A percentile compares a stretch with the other conserved stretches of the same genome.
phyloP scores from a whole-genome alignment of 2,797 vertebrate species.

The Pseudomugil gertrudae region DNA sequence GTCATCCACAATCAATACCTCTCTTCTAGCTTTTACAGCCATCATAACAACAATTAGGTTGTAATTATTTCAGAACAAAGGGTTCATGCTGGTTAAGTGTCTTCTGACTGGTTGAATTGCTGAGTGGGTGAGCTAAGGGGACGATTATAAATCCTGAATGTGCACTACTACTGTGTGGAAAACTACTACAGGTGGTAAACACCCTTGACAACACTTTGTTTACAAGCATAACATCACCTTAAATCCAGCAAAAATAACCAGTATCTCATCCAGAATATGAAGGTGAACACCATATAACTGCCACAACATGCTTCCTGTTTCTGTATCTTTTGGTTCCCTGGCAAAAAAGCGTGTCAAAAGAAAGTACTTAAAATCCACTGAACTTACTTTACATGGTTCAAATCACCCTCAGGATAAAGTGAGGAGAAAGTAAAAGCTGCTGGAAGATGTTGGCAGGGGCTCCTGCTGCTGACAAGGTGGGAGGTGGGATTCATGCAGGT shows the following conservation, averaged over 20 bases:
- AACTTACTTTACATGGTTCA: too few species aligned
- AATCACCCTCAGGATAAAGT: too few species aligned
- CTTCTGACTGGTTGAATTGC: neutral
- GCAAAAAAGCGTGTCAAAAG: too few species aligned
- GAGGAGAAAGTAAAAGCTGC: too few species aligned
- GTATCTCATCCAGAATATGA: neutral
- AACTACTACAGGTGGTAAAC: neutral
- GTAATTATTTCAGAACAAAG: neutral
- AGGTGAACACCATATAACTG: neutral
- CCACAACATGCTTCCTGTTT: too few species aligned
- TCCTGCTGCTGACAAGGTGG: too few species aligned
- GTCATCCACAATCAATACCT: neutral
- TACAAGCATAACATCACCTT: neutral
- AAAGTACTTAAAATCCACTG: too few species aligned
- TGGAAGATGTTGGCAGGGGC: too few species aligned
- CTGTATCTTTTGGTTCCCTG: too few species aligned
- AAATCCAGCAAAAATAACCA: neutral
- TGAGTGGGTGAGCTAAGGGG: neutral
- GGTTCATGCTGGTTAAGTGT: neutral
- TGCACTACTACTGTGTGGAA: neutral
- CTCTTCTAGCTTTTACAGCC: neutral
- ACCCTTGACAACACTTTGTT: neutral
- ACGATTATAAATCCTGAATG: neutral
- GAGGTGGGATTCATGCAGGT: too few species aligned
- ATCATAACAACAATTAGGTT: constrained; percentile 1